Evolutionary conservation across 2,888 invertebrate species (phyloP), one percentile per base, ranked within the genome.

Genomic region (Drosophila rubida): DNA sequence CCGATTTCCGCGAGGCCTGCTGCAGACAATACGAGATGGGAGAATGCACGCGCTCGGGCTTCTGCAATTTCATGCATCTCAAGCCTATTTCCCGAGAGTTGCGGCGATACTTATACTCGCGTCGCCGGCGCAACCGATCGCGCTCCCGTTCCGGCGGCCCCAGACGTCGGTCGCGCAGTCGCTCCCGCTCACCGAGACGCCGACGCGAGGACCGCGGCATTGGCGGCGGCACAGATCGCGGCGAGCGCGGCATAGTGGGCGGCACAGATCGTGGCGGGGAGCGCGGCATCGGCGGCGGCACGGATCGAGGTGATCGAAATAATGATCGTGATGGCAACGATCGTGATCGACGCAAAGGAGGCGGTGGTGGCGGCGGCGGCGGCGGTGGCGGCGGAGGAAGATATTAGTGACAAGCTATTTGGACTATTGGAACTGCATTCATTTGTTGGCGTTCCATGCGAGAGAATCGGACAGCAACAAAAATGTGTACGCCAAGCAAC

Each of bases 1-100:
- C 99, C 57, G 99, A 99, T 93, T 99, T 99, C 91, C 95, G 99
- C 86, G 99, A 99, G 93, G 99, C 99, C 0, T 99, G 99, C 91
- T 99, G 99, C 91, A 95, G 99, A 35, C 99, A 99, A 93, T 99
- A 99, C 91, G 99, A 99, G 93, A 98, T 99, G 97, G 99, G 98
- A 1, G 99, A 99, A 93, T 99, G 99, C 92, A 99, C 98, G 0
- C 94, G 99, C 60, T 98, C 98, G 85, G 99, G 99, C 35, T 99
- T 99, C 93, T 99, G 99, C 92, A 99, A 99, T 93, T 99, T 99
- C 93, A 99, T 99, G 99, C 99, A 99, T 91, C 93, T 99, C 91
- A 99, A 99, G 91, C 99, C 99, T 9, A 99, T 99, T 86, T 99
- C 99, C 0, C 94, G 98, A 71, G 98, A 99, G 91, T 93, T 99